Base-by-base conservation (phyloP, 2,888 invertebrate species). In the Phania funesta region DNA sequence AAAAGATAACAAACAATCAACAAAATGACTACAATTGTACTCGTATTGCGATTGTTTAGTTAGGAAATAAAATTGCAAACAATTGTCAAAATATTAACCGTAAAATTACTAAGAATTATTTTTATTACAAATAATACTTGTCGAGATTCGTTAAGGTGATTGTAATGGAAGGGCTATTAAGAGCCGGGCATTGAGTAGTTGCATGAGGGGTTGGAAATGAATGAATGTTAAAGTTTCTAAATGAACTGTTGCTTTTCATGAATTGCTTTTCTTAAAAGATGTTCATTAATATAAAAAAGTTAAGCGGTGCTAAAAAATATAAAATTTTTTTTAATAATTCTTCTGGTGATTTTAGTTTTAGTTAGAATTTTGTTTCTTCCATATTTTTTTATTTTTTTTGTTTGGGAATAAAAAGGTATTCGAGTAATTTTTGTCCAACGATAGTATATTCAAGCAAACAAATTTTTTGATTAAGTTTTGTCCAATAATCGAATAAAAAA, bases 71-170 rank as follows among this genome's bases (percentile, higher is more conserved):
- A 58, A 48, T 22, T 38, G 18, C 20, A 46, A 83, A 71, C 50
- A 75, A 78, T 71, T 74, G 73, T 52, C 46, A 56, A 48, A 75
- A 60, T 62, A 78, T 78, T 80, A 83, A 81, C 85, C 87, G 87
- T 88, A 86, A 88, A 88, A 88, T 88, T 87, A n/a, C n/a, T n/a
- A n/a, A n/a, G n/a, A n/a, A n/a, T n/a, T n/a, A n/a, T n/a, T n/a
- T n/a, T n/a, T n/a, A n/a, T n/a, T n/a, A 86, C 85, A 84, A 85
- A 86, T 70, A 87, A 87, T 87, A 87, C 86, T 88, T 86, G 87
- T 86, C 80, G 83, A 85, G 87, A 88, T 88, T 88, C 87, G 88
- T 79, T 86, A 82, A 80, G 87, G 83, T 77, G 44, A 16, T 7
- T 62, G 62, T 73, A 44, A 50, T 75, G 18, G 16, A n/a, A 13